Percentiles rank a stretch among this genome's conserved stretches.
Conservation (phyloP, 2,113 vertebrate genomes). For the Ivindomyrus marchei region DNA sequence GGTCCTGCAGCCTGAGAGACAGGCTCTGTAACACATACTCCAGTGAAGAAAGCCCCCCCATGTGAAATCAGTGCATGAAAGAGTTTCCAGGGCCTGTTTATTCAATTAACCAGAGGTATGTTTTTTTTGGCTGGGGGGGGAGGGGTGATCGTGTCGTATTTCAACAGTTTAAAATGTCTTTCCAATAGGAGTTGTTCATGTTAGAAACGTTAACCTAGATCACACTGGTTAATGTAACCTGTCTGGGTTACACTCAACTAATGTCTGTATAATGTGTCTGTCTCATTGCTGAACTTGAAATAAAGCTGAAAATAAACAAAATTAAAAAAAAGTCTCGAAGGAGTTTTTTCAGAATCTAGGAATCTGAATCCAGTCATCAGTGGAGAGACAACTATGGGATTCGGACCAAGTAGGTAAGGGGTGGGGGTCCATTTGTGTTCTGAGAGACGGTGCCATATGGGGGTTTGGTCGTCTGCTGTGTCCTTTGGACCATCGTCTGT, state of each 20-base stretch:
- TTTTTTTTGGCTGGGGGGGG: background rate
- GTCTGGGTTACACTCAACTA: background rate
- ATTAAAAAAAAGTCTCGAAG: background rate
- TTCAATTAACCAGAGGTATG: constrained; percentile 10
- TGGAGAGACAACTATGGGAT: background rate
- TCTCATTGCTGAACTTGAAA: background rate
- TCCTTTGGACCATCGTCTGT: background rate
- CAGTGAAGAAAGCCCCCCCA: background rate
- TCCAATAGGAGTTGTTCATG: background rate
- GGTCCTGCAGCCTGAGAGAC: background rate
- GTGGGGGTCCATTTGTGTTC: background rate
- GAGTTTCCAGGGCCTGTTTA: background rate
- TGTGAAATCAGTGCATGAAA: constrained; percentile 2
- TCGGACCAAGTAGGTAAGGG: background rate
- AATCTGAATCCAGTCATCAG: background rate
- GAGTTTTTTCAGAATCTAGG: background rate
- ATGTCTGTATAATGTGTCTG: background rate
- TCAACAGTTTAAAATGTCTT: background rate
- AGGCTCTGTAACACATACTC: background rate
- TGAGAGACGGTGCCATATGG: background rate
- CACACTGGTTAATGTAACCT: background rate
- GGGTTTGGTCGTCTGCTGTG: background rate
- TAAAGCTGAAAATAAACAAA: background rate
- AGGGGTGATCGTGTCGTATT: background rate
- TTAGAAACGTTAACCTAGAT: background rate